Conservation (phyloP, 2,797 vertebrate species). For the Petrocephalus sullivani region DNA sequence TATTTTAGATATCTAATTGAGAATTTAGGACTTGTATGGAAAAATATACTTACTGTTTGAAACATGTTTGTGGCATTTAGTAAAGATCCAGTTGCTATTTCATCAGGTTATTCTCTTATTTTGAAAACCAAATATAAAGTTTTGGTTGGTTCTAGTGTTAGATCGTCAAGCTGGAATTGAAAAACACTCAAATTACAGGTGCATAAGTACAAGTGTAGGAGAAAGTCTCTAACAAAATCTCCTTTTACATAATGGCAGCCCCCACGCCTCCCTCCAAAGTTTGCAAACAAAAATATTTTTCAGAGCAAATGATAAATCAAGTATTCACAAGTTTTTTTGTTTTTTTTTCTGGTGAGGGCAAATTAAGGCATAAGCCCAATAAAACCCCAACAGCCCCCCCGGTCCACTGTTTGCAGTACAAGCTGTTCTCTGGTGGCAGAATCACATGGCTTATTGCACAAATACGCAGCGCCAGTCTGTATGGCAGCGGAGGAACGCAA, state of each 20-base stretch:
- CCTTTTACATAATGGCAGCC: background rate
- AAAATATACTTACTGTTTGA: background rate
- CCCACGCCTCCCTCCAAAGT: background rate
- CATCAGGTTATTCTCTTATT: background rate
- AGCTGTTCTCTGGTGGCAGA: constrained; percentile 14
- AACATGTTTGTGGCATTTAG: background rate
- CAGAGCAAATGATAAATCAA: background rate
- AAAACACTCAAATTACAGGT: background rate
- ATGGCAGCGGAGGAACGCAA: constrained; percentile 14
- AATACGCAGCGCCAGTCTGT: background rate
- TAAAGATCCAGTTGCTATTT: background rate
- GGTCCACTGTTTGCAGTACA: constrained; percentile 1
- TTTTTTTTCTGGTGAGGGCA: background rate
- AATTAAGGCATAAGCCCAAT: background rate
- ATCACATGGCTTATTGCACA: background rate
- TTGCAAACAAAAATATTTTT: background rate
- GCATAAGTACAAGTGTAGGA: background rate
- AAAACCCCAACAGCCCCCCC: background rate
- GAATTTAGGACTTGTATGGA: background rate
- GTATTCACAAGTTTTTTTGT: background rate
- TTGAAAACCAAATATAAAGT: background rate
- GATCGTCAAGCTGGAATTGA: background rate
- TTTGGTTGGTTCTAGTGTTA: background rate
- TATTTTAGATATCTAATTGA: background rate
- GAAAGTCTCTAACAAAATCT: background rate